Evolutionary conservation across 2,113 vertebrate species (phyloP).

Genomic region (Camarhynchus parvulus): DNA sequence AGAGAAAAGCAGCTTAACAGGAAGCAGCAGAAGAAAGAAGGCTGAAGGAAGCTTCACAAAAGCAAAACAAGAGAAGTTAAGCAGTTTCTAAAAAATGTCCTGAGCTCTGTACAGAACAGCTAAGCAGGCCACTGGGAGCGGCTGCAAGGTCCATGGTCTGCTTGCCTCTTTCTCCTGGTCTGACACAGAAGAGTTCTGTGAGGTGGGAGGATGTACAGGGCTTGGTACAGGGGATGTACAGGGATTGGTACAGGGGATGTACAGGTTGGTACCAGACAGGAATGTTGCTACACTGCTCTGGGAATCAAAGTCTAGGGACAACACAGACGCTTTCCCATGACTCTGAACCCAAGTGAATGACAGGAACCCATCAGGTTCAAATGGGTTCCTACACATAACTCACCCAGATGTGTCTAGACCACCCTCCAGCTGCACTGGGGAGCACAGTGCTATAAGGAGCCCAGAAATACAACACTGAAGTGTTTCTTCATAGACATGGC

Average conservation of each 20-base stretch:
- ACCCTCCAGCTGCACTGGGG: background rate
- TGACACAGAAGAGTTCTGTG: background rate
- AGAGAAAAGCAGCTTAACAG: background rate
- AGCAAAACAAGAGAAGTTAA: background rate
- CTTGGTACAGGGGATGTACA: too few species aligned
- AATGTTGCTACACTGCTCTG: background rate
- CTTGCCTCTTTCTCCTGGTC: background rate
- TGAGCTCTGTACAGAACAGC: background rate
- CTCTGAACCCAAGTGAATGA: background rate
- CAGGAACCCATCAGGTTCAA: background rate
- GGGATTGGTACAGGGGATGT: too few species aligned
- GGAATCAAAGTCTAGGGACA: background rate
- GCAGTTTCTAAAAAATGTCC: background rate
- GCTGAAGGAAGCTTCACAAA: background rate
- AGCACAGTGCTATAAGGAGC: background rate
- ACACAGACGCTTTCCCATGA: fast-evolving
- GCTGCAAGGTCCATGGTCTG: background rate
- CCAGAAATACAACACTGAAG: background rate
- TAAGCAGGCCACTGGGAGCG: background rate
- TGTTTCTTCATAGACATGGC: background rate
- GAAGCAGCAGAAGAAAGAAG: slow-evolving; percentile 1
- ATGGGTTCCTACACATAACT: background rate
- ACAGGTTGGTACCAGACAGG: background rate
- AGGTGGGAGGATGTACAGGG: too few species aligned
- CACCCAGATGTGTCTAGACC: background rate